phyloP scores from a whole-genome alignment of 1,140 invertebrate genomes.

The Tachypleus tridentatus region DNA sequence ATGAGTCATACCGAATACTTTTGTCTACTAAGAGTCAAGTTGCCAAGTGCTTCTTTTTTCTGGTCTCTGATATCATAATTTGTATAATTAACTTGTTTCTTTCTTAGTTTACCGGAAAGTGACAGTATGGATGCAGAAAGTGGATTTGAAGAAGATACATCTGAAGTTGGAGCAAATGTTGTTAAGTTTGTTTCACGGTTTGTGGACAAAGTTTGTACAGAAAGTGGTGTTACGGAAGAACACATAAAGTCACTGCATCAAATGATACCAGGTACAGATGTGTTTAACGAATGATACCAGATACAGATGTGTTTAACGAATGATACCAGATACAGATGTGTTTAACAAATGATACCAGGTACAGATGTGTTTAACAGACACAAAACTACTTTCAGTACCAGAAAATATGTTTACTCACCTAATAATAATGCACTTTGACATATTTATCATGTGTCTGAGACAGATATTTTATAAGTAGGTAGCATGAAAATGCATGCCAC shows the following conservation, averaged over 20 bases:
- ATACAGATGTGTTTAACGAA: constrained; percentile 48
- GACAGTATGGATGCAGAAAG: constrained; percentile 80
- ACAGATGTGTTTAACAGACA: constrained; percentile 37
- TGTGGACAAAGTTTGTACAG: constrained; percentile 87
- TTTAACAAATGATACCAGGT: constrained; percentile 67
- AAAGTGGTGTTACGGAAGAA: constrained; percentile 79
- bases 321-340: constrained; percentile 56
- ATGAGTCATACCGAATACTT: no score
- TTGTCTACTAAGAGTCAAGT: no score
- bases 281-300: constrained; percentile 62
- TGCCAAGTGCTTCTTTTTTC: no score
- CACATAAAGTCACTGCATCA: constrained; percentile 70
- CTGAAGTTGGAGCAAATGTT: constrained; percentile 73
- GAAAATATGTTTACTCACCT: no score
- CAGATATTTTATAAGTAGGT: no score
- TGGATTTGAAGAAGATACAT: constrained; percentile 79
- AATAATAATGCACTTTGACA: no score
- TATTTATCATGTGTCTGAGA: no score
- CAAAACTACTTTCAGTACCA: no score
- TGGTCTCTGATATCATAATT: no score
- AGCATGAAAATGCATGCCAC: no score
- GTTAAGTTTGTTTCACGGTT: constrained; percentile 86
- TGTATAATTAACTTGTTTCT: no score
- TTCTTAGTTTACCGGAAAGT: constrained; percentile 49
- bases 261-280: constrained; percentile 55